Conservation (phyloP, 2,797 vertebrate genomes). For the Trematomus bernacchii region DNA sequence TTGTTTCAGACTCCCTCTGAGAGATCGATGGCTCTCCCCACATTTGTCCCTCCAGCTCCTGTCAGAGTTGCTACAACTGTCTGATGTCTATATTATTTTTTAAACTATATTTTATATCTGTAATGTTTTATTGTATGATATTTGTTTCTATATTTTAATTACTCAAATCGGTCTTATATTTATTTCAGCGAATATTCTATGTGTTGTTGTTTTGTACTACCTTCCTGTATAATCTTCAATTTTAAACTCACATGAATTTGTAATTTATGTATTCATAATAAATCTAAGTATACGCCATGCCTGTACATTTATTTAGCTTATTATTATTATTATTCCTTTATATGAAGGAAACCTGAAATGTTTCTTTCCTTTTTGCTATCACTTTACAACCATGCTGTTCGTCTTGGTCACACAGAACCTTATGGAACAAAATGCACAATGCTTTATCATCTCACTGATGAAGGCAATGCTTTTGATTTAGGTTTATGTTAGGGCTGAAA, state of each 20-base stretch:
- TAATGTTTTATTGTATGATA: not conserved
- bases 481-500: not conserved
- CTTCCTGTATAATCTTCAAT: not conserved
- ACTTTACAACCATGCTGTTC: not conserved
- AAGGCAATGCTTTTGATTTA: not conserved
- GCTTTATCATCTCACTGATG: not conserved
- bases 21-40: constrained; percentile 62
- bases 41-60: constrained; percentile 66
- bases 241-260: not conserved
- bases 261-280: constrained; percentile 46
- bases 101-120: not conserved
- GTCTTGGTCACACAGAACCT: not conserved
- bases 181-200: not conserved
- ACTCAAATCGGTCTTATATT: not conserved
- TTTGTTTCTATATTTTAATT: constrained; percentile 34
- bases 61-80: constrained; percentile 84
- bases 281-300: constrained; percentile 8
- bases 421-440: not conserved
- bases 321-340: no score
- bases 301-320: not conserved
- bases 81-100: not conserved
- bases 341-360: not conserved
- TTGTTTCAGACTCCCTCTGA: constrained; percentile 68
- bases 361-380: not conserved
- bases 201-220: not conserved